These are phyloP conservation scores for Empis stercorea DNA, from an alignment of 2,888 invertebrate species.

Conservation along the genomic window DNA sequence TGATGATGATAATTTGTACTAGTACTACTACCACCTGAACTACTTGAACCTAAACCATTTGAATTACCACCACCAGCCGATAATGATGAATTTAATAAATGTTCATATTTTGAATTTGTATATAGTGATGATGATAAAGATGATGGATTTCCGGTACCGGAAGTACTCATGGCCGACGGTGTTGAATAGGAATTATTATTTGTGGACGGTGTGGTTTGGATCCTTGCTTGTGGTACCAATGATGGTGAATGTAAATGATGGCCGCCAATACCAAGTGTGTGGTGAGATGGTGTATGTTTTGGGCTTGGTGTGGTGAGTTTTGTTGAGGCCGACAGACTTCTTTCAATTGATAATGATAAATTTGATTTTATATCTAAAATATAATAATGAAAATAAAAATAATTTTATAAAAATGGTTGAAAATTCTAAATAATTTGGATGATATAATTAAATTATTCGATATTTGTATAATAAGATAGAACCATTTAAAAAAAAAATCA, in stretches of 20 bases:
- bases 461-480: no score
- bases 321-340: conserved; percentile 11
- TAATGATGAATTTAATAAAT: conserved; percentile 18
- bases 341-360: conserved; percentile 24
- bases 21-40: conserved; percentile 16
- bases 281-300: conserved; percentile 15
- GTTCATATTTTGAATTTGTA: conserved; percentile 22
- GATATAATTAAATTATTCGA: no score
- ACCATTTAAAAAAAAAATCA: no score
- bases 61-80: conserved; percentile 15
- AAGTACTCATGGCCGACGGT: conserved; percentile 8
- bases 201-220: conserved; percentile 8
- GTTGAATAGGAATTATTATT: conserved; percentile 5
- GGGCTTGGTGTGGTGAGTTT: conserved; percentile 16
- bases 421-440: no score
- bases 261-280: conserved; percentile 10
- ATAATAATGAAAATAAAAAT: not conserved
- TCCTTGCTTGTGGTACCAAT: conserved; percentile 15
- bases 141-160: conserved; percentile 6
- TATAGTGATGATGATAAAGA: conserved; percentile 15
- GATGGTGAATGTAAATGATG: conserved; percentile 17
- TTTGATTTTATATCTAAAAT: conserved; percentile 28
- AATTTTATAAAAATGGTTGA: not conserved
- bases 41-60: conserved; percentile 1
- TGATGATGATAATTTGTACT: conserved; percentile 22